Evolutionary conservation across 92 coral and sea anemone species (phyloP), one percentile per base, ranked within the genome.

Genomic region (Actinostola sp.): DNA sequence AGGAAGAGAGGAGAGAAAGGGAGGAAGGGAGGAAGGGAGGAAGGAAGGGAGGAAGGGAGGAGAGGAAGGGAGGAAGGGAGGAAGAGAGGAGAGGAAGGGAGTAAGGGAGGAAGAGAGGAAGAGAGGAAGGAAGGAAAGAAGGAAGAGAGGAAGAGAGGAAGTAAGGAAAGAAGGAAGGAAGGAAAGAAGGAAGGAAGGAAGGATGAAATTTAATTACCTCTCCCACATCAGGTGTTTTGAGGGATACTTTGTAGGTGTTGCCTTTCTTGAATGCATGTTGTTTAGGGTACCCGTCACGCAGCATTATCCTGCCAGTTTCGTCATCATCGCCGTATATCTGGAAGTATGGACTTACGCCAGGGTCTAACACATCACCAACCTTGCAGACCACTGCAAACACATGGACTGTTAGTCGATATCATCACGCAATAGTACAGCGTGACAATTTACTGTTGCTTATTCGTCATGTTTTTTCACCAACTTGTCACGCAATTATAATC

Each of bases 261-360:
- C 86, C 92, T 55, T 86, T 90, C 74, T 80, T 75, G 36, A 90
- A 90, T 46, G 59, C 72, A 63, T 90, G 96, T 21, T 70, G 75
- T 14, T 48, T 73, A 1, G 91, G 83, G 82, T 90, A 90, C 20
- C 96, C 96, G 60, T 90, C 96, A 28, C 96, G 92, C 59, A 90
- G 76, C 45, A 80, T 80, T 59, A 90, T 90, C 45, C 84, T 87
- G 71, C 77, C 82, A 21, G 96, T 90, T 63, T 90, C 91, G 36
- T 84, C 96, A 16, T 87, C 74, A 51, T 66, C 76, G 20, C 96
- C 96, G 51, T 67, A 72, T 65, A 90, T 86, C 79, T 83, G 87
- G 61, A 73, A 90, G 60, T 78, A 90, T 73, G 96, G 96, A 34
- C 85, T 87, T 20, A 84, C 86, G 41, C 82, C 80, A 21, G 96